Evolutionary conservation across 2,888 invertebrate species (phyloP).

Genomic region (Drepana falcataria): DNA sequence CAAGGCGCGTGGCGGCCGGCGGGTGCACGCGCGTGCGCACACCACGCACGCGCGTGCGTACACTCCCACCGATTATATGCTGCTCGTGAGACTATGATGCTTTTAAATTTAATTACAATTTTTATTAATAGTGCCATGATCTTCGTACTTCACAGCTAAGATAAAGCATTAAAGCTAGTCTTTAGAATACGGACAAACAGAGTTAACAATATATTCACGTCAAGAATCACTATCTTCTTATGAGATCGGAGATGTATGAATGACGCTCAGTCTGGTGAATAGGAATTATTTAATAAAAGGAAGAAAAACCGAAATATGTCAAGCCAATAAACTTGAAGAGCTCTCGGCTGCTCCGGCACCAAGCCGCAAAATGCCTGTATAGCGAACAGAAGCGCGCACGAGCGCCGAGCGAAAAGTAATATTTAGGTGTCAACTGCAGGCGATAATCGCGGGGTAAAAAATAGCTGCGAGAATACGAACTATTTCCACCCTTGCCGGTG

Average conservation of each 20-base stretch:
- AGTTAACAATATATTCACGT: too few relatives aligned
- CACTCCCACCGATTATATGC: conserved; percentile 73
- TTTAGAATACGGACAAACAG: too few relatives aligned
- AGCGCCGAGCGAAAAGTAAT: conserved; percentile 64
- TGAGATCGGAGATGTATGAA: too few relatives aligned
- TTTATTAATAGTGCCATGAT: conserved; percentile 7
- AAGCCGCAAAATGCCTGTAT: conserved; percentile 61
- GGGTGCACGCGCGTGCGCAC: conserved; percentile 29
- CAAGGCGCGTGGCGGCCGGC: conserved; percentile 32
- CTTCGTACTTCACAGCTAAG: too few relatives aligned
- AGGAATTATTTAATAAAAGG: conserved; percentile 9
- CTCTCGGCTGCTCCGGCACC: conserved; percentile 38
- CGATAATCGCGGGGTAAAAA: conserved; percentile 76
- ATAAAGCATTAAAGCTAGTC: too few relatives aligned
- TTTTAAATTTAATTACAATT: conserved; percentile 13
- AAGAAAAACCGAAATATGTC: conserved; percentile 48
- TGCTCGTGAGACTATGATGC: conserved; percentile 54
- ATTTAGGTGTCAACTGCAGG: conserved; percentile 77
- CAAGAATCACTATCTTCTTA: too few relatives aligned
- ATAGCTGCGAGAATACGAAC: conserved; percentile 56
- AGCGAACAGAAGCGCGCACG: conserved; percentile 36
- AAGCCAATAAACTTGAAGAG: conserved; percentile 62
- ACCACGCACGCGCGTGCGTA: conserved; percentile 32
- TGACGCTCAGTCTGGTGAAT: background rate
- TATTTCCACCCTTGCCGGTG: conserved; percentile 67